Conservation (phyloP, 1,140 invertebrate genomes). For the Brachionus paranguensis region DNA sequence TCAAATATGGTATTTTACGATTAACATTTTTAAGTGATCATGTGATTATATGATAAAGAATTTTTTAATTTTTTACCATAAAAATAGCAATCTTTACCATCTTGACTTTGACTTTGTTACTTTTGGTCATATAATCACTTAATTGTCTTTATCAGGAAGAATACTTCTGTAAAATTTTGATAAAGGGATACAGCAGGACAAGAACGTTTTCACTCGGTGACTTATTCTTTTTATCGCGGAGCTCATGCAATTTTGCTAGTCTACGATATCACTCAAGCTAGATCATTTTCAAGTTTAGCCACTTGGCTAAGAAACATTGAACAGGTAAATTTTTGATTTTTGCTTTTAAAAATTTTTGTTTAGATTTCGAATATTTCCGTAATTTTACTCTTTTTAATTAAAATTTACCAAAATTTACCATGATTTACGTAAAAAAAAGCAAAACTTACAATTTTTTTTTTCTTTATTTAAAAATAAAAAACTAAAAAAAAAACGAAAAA, state of each 20-base stretch:
- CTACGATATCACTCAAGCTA: conserved; percentile 95
- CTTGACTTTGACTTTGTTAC: neutral
- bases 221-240: conserved; percentile 63
- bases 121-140: neutral
- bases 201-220: conserved; percentile 64
- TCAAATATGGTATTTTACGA: conserved; percentile 57
- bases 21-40: conserved; percentile 41
- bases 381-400: too few species aligned
- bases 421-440: too few species aligned
- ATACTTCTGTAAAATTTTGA: neutral
- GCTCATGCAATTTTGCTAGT: conserved; percentile 87
- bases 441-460: too few species aligned
- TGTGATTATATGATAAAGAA: too few species aligned
- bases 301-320: conserved; percentile 98
- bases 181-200: conserved; percentile 63
- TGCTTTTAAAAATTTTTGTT: neutral
- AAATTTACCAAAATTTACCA: too few species aligned
- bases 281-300: conserved; percentile 95
- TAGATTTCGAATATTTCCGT: too few species aligned
- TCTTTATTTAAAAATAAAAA: too few species aligned
- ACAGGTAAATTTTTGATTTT: conserved; percentile 60
- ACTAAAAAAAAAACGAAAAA: too few species aligned
- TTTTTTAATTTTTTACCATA: neutral
- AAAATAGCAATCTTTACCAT: too few species aligned
- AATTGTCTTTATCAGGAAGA: neutral